Evolutionary conservation across 1,140 invertebrate species (phyloP), one percentile per base, ranked within the genome.

Genomic region (Sminthurides bifidus): DNA sequence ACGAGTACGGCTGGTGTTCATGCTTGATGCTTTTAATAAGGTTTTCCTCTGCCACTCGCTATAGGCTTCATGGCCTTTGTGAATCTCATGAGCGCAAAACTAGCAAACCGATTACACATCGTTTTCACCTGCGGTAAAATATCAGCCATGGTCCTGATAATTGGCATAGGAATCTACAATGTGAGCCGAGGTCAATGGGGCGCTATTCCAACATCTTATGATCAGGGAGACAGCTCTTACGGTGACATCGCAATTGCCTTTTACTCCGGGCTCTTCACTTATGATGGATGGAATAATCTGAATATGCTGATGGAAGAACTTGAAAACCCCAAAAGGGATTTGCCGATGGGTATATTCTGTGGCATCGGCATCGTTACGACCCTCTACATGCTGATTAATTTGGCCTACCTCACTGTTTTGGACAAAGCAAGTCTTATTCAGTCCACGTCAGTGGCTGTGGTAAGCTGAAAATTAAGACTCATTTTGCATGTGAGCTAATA

Each of bases 351-450:
- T n/a, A n/a, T n/a, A n/a, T n/a, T n/a, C n/a, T n/a, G n/a, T n/a
- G n/a, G n/a, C n/a, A n/a, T 88, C 90, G 49, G 92, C 95, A 58
- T 74, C 1, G 85, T 92, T 1, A 93, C 89, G 0, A 66, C 80
- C 1, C 76, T 93, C 2, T 95, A 95, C 67, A 82, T 92, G 6
- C 77, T 88, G 52, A 87, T 92, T 77, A 96, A 95, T 68, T 75
- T 95, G 1, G 84, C 91, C 26, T 94, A 95, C 69, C 86, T 95
- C 78, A 82, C 90, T 0, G 89, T 84, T 1, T 73, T 95, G 52
- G 82, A 6, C 6, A 44, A 44, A 44, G 17, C 10, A 8, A 21
- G 23, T 12, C 6, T 44, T 6, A 15, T 44, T 10, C 14, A 10
- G 17, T 44, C 41, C 14, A 23, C 10, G 6, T 14, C 41, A 44